These are phyloP conservation scores for Tadarida brasiliensis DNA, from an alignment of 2,797 vertebrate species.

Conservation along the genomic window DNA sequence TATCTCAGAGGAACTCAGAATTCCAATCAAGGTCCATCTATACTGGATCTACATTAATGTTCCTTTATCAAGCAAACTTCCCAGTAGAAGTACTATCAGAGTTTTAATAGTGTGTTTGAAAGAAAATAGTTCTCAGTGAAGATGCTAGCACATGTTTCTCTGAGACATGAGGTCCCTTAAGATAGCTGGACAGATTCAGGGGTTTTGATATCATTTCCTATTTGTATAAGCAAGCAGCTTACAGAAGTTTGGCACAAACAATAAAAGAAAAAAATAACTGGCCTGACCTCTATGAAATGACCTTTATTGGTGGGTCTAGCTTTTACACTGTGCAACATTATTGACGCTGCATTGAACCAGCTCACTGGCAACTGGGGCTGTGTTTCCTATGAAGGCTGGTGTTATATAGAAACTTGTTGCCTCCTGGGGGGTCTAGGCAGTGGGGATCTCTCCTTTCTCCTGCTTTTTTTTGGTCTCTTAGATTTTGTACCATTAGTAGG, in stretches of 20 bases:
- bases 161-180: background rate
- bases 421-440: background rate
- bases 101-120: background rate
- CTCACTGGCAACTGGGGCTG: background rate
- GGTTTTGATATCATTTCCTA: background rate
- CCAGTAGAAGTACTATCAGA: background rate
- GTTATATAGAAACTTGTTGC: background rate
- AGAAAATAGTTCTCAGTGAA: background rate
- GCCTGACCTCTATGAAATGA: background rate
- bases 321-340: background rate
- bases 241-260: background rate
- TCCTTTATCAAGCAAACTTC: slow-evolving; percentile 1
- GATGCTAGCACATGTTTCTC: background rate
- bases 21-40: background rate
- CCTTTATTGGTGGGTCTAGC: background rate
- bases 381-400: background rate
- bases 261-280: background rate
- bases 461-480: background rate
- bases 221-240: background rate
- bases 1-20: background rate
- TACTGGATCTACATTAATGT: background rate
- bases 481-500: background rate
- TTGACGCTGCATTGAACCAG: background rate
- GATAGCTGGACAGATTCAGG: background rate
- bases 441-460: background rate